Base-by-base conservation (phyloP, 2,797 vertebrate genomes). In the Anguilla anguilla region DNA sequence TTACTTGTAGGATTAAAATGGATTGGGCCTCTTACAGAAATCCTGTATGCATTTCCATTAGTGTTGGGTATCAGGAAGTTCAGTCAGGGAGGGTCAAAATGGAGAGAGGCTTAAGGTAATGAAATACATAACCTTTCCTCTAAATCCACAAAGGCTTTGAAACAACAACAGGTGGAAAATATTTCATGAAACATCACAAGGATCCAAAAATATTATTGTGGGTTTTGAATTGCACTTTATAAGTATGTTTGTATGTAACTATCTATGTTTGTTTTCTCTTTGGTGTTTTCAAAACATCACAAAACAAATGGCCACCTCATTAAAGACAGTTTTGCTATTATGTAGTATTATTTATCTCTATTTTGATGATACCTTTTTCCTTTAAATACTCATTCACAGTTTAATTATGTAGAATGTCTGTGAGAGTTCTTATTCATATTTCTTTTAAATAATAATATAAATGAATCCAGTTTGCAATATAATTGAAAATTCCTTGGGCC, bases 1-100 rank as follows among this genome's bases (percentile, higher is more conserved):
- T 96, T 96, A 94, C 95, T 94, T 94, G 93, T 92, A 93, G 95
- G 94, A 96, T 94, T 96, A 96, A 95, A 96, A 96, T 94, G 94
- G 94, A 95, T 96, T 93, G 92, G 93, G 93, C 93, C 81, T 93
- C 94, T 91, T 22, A 88, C 91, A 91, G 91, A 94, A 94, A 95
- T 94, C 94, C 93, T 53, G 89, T 88, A 93, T 93, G 94, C 93
- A 95, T 95, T 95, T 93, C 94, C 93, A 96, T 95, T 95, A 95
- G 92, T 91, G 90, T 93, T 92, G 90, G 91, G 87, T 39, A 93
- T 87, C 86, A 91, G 91, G 92, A 95, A 92, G 91, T 94, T 90
- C 93, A 88, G 91, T 92, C 91, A 93, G 93, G 89, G 88, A 87
- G 88, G 59, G 89, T 91, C 82, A 92, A 93, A 91, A 89, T 85